A percentile compares a stretch with the other conserved stretches of the same genome.
Conservation (phyloP, 2,888 invertebrate species). For the Parthenolecanium corni region DNA sequence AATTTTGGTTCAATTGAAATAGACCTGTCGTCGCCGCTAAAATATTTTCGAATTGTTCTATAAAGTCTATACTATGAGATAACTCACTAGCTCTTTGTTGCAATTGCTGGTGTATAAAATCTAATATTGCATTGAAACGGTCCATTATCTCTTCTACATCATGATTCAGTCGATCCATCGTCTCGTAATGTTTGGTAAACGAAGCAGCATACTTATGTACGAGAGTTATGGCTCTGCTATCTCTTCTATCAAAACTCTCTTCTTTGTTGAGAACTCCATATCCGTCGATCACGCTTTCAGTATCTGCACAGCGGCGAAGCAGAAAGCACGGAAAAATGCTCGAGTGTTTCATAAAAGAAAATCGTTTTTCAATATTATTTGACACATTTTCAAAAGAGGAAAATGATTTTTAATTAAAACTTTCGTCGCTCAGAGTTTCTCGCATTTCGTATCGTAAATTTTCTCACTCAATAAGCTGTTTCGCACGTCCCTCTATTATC, state of each 20-base stretch:
- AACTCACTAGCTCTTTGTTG: slow-evolving; percentile 8
- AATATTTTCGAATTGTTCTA: no score
- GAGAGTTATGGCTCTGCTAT: slow-evolving; percentile 17
- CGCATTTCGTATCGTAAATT: not conserved
- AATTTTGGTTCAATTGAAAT: no score
- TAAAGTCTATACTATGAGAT: no score
- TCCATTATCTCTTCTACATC: slow-evolving; percentile 18
- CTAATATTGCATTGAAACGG: slow-evolving; percentile 11
- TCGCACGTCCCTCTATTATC: no score
- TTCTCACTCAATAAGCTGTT: no score
- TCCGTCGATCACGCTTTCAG: slow-evolving; percentile 10
- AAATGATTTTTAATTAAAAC: not conserved
- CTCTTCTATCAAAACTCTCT: slow-evolving; percentile 14
- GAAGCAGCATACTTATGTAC: slow-evolving; percentile 19
- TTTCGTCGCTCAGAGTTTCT: not conserved
- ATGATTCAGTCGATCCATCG: slow-evolving; percentile 13
- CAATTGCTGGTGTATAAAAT: slow-evolving; percentile 9
- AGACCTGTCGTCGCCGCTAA: no score
- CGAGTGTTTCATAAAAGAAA: no score
- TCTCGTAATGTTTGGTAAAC: slow-evolving; percentile 21
- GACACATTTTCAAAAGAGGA: no score
- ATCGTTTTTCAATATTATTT: no score
- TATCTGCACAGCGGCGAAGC: not conserved
- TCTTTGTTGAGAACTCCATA: slow-evolving; percentile 5
- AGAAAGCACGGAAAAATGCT: no score